Conservation (phyloP, 2,888 invertebrate genomes). For the Adineta ricciae region DNA sequence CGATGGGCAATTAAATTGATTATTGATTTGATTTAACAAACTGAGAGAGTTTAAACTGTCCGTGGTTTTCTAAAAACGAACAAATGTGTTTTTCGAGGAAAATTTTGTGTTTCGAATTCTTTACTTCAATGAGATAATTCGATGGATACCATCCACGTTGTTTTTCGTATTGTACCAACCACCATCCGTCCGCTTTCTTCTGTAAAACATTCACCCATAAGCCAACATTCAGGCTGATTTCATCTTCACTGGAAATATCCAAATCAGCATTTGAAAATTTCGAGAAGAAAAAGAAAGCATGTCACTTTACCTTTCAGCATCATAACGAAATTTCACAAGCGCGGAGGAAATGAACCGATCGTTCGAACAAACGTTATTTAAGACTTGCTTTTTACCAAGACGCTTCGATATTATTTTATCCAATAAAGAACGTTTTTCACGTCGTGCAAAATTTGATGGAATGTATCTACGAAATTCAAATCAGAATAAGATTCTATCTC, state of each 20-base stretch:
- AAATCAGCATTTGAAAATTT: background rate
- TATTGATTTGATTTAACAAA: background rate
- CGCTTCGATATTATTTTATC: slow-evolving; percentile 16
- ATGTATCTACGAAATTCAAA: background rate
- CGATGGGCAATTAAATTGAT: background rate
- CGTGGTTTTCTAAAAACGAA: background rate
- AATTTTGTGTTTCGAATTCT: background rate
- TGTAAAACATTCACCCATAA: slow-evolving; percentile 24
- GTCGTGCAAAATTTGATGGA: slow-evolving; percentile 20
- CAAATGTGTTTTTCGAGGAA: background rate
- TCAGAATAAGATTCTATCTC: background rate
- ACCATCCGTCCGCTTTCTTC: slow-evolving; percentile 21
- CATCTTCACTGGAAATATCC: background rate
- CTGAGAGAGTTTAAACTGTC: background rate
- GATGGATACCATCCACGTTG: slow-evolving; percentile 87
- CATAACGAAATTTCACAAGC: slow-evolving; percentile 35
- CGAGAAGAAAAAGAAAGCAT: slow-evolving; percentile 16
- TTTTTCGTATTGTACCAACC: slow-evolving; percentile 38
- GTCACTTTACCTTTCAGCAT: slow-evolving; percentile 30
- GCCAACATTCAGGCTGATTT: slow-evolving; percentile 21
- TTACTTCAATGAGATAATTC: slow-evolving; percentile 66
- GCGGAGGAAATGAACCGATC: slow-evolving; percentile 4
- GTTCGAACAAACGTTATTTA: background rate
- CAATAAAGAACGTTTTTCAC: slow-evolving; percentile 13
- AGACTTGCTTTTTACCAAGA: background rate